Evolutionary conservation across 30 jellyfish, hydroid and myxozoan genomes (phyloP), one percentile per base, ranked within the genome.

Genomic region (Catostylus mosaicus): DNA sequence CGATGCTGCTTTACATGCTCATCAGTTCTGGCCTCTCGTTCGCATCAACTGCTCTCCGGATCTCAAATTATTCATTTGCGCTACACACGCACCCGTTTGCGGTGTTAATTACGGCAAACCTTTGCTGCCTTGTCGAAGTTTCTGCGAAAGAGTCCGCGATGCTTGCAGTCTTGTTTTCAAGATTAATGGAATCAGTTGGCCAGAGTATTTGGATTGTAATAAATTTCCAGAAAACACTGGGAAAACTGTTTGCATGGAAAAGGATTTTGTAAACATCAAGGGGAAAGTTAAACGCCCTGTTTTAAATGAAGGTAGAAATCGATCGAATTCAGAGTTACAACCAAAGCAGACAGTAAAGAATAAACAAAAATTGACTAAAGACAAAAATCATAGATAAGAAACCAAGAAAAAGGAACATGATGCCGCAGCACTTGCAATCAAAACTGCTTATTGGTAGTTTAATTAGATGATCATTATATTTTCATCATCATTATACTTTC

Each of bases 11-110:
- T 86, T 83, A 0, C 87, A 71, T 47, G 95, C 94, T 38, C 96
- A 89, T 45, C 92, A 88, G 76, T 94, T 94, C 75, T 83, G 96
- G 97, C 99, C 99, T 30, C 88, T 94, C 33, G 97, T 94, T 26
- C 36, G 75, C 29, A 84, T 88, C 67, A 88, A 88, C 80, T 94
- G 99, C 59, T 81, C 99, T 18, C 93, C 96, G 45, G 94, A 71
- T 54, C 84, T 94, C 50, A 87, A 87, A 69, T 76, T 88, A 64
- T 94, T 94, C 74, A 93, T 94, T 45, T 94, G 99, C 75, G 88
- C 99, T 27, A 69, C 92, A 18, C 94, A 82, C 62, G 99, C 97
- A 24, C 99, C 99, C 2, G 91, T 94, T 83, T 94, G 99, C 35
- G 97, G 88, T 73, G 95, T 82, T 33, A 60, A 83, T 54, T 94